Percentiles rank a stretch among this genome's conserved stretches.
phyloP scores from a whole-genome alignment of 2,113 vertebrate genomes.

The Todiramphus saurophagus region DNA sequence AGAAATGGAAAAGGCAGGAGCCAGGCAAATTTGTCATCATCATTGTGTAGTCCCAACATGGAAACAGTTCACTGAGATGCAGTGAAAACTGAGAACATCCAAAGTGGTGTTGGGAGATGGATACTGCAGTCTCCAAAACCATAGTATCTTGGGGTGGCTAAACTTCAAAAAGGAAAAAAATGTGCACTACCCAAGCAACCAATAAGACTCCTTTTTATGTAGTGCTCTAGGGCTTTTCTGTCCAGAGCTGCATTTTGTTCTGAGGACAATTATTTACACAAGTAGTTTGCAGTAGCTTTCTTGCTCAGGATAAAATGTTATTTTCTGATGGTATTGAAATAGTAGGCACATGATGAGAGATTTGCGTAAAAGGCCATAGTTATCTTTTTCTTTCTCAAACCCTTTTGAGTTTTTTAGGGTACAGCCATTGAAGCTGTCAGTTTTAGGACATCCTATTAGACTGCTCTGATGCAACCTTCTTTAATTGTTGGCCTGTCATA shows the following conservation, averaged over 20 bases:
- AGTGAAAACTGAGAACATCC: not conserved
- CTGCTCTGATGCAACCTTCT: not conserved
- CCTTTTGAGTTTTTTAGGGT: not conserved
- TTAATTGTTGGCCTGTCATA: not conserved
- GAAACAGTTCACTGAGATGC: not conserved
- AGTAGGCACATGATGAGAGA: not conserved
- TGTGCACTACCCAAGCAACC: not conserved
- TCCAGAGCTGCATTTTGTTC: not conserved
- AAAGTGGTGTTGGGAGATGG: not conserved
- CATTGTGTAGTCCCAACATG: not conserved
- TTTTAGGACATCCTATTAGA: not conserved
- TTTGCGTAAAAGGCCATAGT: not conserved
- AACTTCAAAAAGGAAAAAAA: not conserved
- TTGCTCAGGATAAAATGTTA: not conserved
- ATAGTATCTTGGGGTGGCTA: not conserved
- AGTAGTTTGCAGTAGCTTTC: not conserved
- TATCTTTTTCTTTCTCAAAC: not conserved
- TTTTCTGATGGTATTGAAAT: not conserved
- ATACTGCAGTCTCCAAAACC: not conserved
- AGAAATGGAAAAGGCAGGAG: not conserved
- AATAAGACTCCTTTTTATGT: not conserved
- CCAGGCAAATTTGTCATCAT: not conserved
- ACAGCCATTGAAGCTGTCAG: not conserved
- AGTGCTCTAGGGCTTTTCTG: not conserved
- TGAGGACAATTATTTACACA: accelerated